Base-by-base conservation (phyloP, 2,113 vertebrate genomes). In the Clarias batrachus region DNA sequence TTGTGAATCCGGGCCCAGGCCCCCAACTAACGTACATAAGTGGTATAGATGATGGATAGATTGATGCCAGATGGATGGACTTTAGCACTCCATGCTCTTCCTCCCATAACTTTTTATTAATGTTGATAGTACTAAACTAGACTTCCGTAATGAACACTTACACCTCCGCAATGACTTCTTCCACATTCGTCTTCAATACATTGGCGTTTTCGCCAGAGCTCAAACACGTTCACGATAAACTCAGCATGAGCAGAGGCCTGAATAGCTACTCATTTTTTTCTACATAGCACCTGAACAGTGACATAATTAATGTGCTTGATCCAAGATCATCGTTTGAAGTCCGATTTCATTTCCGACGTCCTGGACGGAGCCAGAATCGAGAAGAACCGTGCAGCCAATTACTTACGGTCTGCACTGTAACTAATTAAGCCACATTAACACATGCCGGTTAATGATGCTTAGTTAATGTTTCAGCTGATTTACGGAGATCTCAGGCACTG, bases 391-490 rank as follows among this genome's bases (percentile, higher is more conserved):
- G 63, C 12, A n/a, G 19, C 30, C 81, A 59, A 78, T 62, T 77
- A 77, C 70, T 79, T 41, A 56, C 3, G 27, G 37, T 19, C 81
- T 66, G 60, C 81, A 83, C 19, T 41, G 81, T 83, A 41, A 66
- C 81, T 87, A 82, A 87, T 76, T 82, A 81, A 48, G 48, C 80
- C 56, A 65, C 21, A 82, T 76, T 27, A 63, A 16, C 27, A 19
- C 71, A 77, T 73, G 83, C 54, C 33, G 81, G 25, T 83, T 87
- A 82, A 76, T 76, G 70, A 62, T 13, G 57, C 86, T 81, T 82
- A 71, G 41, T 87, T 86, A 83, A 76, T 59, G 81, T 76, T 82
- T 41, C 23, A 10, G 41, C 41, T 87, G 81, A 83, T 83, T 87
- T 78, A 78, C 54, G 81, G 59, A 87, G 86, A 71, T 82, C 86